Base-by-base conservation (phyloP, 2,888 invertebrate genomes). In the Polyommatus iphigenia region DNA sequence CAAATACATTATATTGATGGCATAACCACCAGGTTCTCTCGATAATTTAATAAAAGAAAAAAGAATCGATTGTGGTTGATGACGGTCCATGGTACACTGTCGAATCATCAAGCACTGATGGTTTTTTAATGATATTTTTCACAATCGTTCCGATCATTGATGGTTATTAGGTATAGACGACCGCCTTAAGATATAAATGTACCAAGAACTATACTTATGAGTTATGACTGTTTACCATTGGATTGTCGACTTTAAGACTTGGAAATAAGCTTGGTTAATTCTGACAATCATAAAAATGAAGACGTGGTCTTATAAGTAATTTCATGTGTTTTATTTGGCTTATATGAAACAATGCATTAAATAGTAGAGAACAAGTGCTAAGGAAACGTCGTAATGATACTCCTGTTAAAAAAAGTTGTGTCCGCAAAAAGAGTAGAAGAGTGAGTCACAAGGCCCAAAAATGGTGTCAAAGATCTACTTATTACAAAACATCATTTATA, bases 121-220 rank as follows among this genome's bases (percentile, higher is more conserved):
- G 92, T 92, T 93, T 94, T 94, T 94, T 94, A 94, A 94, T 94
- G 94, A 94, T 94, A 94, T 94, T 94, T 94, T 94, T 94, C 93
- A 93, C 94, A 93, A 94, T 93, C 92, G 92, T 88, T 81, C 86
- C 90, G 92, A 93, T 93, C 92, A 92, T 92, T 91, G 92, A 90
- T 89, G 92, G 93, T 91, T 94, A 92, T 93, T 94, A 92, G 92
- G 90, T 91, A 90, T 90, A 91, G 90, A 88, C 88, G 86, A 89
- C 72, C 87, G 90, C 90, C 91, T 86, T 89, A 84, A 91, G 91
- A 90, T 89, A 89, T 88, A 87, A 85, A 87, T 75, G 77, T 77
- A 77, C 76, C 62, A 77, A 80, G 78, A 59, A 79, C 77, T 78
- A 78, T 75, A 76, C 59, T 77, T 78, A 79, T 76, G 73, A 76